Base-by-base conservation (phyloP, 2,888 invertebrate genomes). In the Arrhopalites spinosus region DNA sequence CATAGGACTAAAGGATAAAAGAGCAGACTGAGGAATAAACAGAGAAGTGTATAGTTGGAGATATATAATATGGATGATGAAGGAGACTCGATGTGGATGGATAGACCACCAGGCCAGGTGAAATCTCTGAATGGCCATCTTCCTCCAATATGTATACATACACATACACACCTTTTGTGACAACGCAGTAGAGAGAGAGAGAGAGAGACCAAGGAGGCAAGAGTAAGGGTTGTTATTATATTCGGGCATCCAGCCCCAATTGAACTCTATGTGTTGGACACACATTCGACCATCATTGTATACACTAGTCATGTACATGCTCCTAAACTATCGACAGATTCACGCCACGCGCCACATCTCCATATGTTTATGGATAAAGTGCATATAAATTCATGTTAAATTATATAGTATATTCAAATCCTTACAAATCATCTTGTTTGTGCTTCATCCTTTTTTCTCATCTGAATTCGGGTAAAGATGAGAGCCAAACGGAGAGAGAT, bases 61-160 rank as follows among this genome's bases (percentile, higher is more conserved):
- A n/a, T n/a, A n/a, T n/a, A n/a, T n/a, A n/a, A n/a, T n/a, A n/a
- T n/a, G n/a, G 20, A 63, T 27, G 29, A 17, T 27, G 17, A 27
- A 43, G 29, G 20, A n/a, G 30, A 7, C 15, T 17, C 13, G 74
- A 25, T 70, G 29, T 63, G 64, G 45, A 13, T n/a, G n/a, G 64
- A 68, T 68, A 66, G 66, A 75, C 72, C 75, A 75, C 67, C 71
- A 75, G 71, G 75, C 75, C 75, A 75, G 75, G 75, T 75, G 75
- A 75, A 75, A 72, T 72, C 72, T 67, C 72, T 66, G 66, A 75
- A 75, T 72, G 66, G 71, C 67, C 36, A 63, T 30, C 69, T 53
- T 69, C 29, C 56, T n/a, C n/a, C n/a, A n/a, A 69, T 56, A 25
- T 59, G 27, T 59, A 17, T 59, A 13, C 11, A 20, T 53, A 17